Evolutionary conservation across 37 sponge, comb jelly and placozoan species (phyloP).

Genomic region (Bolinopsis microptera): DNA sequence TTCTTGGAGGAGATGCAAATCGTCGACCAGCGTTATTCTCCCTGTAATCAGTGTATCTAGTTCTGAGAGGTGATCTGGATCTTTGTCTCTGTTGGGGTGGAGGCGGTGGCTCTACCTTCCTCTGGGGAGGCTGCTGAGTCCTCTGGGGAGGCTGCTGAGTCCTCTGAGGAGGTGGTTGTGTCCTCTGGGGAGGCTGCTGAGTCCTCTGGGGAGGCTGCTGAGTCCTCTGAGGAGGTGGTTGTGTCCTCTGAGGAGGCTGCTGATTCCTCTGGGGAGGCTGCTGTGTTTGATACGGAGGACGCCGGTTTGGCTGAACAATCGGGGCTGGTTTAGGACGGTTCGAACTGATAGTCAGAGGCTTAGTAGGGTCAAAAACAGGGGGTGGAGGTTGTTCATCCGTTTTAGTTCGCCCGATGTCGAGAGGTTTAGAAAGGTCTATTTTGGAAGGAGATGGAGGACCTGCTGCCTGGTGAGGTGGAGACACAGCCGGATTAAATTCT

Average conservation of each 20-base stretch:
- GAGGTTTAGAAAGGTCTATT: slow-evolving; percentile 35
- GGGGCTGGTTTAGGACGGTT: slow-evolving; percentile 5
- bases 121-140: not conserved
- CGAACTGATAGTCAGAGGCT: slow-evolving; percentile 48
- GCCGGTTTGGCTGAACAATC: not conserved
- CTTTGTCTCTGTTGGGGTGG: not conserved
- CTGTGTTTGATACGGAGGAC: not conserved
- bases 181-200: too few relatives aligned
- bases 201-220: too few relatives aligned
- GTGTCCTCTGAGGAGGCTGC: not conserved
- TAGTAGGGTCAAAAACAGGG: slow-evolving; percentile 50
- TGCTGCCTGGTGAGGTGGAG: not conserved
- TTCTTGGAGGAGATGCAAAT: not conserved
- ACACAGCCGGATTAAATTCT: not conserved
- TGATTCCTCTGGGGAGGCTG: not conserved
- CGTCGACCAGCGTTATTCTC: not conserved
- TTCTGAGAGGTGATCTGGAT: slow-evolving; percentile 7
- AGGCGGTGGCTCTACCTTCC: not conserved
- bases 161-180: too few relatives aligned
- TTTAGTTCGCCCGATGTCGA: slow-evolving; percentile 24
- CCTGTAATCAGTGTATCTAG: not conserved
- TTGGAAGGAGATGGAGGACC: not conserved
- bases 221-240: too few relatives aligned
- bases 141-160: too few relatives aligned
- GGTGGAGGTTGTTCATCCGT: not conserved